Evolutionary conservation across 2,888 invertebrate species (phyloP), one percentile per base, ranked within the genome.

Genomic region (Crossocerus cetratus): DNA sequence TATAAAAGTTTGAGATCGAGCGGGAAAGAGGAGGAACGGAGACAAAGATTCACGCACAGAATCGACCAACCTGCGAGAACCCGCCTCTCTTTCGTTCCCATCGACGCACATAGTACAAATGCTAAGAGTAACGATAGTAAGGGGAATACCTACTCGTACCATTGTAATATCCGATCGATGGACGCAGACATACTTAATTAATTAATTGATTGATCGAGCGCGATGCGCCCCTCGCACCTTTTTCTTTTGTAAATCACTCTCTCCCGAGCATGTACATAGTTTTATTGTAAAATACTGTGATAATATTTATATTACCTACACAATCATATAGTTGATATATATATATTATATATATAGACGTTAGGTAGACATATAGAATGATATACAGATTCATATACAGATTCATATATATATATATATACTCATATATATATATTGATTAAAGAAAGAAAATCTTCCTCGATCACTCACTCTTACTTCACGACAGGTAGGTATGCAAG

Each of bases 281-380:
- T 84, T 32, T 88, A 88, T 84, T 88, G 88, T 88, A 88, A 87
- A 87, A 88, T 88, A 88, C 88, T 88, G 88, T 88, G 88, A 88
- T 88, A 88, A 88, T 88, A 88, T 88, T 88, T 88, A 88, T 88
- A 88, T 85, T 77, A 73, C 73, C 8, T 32, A 72, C 67, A 70
- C 57, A 69, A 57, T 59, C 32, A 66, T 55, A 61, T 54, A 56
- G 45, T 59, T n/a, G n/a, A 71, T 69, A 76, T 61, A 72, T 66
- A 74, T 64, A 74, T 62, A 68, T 53, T 44, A 64, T 62, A 68
- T 60, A 44, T 71, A 63, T 53, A 68, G 68, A 63, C 44, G 49
- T 32, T 69, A 55, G 20, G 14, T 16, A 55, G 32, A 64, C 60
- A 54, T 21, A 63, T 61, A 63, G 54, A 62, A 56, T 58, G 23